These are phyloP conservation scores for Anniella stebbinsi DNA, from an alignment of 2,797 vertebrate genomes.

Conservation along the genomic window DNA sequence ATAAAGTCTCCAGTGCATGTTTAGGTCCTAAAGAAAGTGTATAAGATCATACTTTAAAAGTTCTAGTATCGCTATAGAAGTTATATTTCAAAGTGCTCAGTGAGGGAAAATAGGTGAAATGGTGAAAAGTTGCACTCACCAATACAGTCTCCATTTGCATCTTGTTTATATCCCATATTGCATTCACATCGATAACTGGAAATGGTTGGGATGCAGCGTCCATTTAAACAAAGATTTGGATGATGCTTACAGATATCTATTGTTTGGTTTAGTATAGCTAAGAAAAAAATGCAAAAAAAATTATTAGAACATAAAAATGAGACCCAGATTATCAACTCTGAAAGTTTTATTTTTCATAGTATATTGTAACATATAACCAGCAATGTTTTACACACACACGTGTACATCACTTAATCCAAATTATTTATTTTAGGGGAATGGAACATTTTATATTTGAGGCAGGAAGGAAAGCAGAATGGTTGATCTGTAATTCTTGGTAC, in stretches of 20 bases:
- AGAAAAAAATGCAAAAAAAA: background rate
- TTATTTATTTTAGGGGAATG: background rate
- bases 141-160: conserved; percentile 78
- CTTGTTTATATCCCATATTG: conserved; percentile 80
- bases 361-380: background rate
- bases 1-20: background rate
- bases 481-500: background rate
- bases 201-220: conserved; percentile 78
- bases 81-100: background rate
- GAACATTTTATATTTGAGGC: background rate
- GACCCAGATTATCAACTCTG: background rate
- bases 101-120: background rate
- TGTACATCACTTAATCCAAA: background rate
- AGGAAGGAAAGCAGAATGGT: background rate
- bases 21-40: background rate
- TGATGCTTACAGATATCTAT: conserved; percentile 80
- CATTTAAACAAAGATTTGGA: conserved; percentile 81
- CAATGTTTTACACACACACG: background rate
- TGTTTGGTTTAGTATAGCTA: conserved; percentile 82
- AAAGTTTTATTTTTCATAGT: background rate
- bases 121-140: conserved; percentile 70
- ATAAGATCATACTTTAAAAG: background rate
- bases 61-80: too few relatives aligned
- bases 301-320: background rate
- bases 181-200: conserved; percentile 82